phyloP scores from a whole-genome alignment of 2,797 vertebrate genomes.

The Falco biarmicus region DNA sequence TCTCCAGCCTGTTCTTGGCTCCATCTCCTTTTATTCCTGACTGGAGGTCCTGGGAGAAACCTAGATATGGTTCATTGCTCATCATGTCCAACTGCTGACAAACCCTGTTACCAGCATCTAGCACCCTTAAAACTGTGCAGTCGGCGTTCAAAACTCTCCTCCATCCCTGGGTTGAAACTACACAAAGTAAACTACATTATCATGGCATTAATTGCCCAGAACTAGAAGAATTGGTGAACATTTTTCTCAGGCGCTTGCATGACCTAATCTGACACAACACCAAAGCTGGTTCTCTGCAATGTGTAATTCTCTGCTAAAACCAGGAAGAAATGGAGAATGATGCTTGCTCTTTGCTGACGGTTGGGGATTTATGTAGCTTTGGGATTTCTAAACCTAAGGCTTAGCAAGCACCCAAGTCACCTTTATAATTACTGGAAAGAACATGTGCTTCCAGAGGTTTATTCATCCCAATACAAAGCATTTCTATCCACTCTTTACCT shows the following conservation, averaged over 20 bases:
- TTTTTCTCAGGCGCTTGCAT: background rate
- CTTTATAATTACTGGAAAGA: background rate
- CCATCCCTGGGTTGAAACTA: background rate
- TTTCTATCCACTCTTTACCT: background rate
- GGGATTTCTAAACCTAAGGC: background rate
- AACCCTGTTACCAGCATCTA: background rate
- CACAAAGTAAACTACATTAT: background rate
- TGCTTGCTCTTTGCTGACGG: background rate
- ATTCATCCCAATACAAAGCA: background rate
- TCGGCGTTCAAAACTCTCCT: background rate
- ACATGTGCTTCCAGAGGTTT: background rate
- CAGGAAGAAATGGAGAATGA: background rate
- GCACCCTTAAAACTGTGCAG: background rate
- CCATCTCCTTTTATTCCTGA: background rate
- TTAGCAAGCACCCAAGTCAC: background rate
- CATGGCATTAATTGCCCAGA: background rate
- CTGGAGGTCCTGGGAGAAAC: background rate
- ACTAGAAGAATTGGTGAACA: background rate
- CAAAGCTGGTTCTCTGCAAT: background rate
- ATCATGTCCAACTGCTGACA: background rate
- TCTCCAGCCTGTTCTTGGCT: background rate
- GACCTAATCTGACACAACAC: background rate
- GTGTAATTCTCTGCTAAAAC: background rate
- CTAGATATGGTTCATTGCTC: background rate
- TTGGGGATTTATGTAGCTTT: background rate